Base-by-base conservation (phyloP, 2,113 vertebrate species). In the Poecile atricapillus region DNA sequence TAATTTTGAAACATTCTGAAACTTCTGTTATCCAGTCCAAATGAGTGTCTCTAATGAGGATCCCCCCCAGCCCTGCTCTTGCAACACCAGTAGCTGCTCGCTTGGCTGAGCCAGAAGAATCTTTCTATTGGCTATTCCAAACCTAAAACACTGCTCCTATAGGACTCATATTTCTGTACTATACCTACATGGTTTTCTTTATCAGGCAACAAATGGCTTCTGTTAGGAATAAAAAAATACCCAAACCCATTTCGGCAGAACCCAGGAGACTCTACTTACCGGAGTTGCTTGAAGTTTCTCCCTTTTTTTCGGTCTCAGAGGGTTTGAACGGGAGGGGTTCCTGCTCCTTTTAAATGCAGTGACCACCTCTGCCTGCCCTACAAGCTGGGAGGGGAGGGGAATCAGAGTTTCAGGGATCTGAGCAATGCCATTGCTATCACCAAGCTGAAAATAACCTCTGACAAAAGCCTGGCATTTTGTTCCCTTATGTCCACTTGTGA, bases 361-460 rank as follows among this genome's bases (percentile, higher is more conserved):
- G 67, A 71, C 92, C 78, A 19, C 91, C 4, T 30, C 91, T 68
- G 76, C 52, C 55, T 27, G 92, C 93, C 93, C 64, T 95, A 53
- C 78, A 43, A 71, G 76, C 86, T 81, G 87, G 70, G 96, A 88
- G 93, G 94, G 96, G 96, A 71, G 92, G 98, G 96, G 52, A 94
- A 15, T 3, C 93, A 82, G 92, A 78, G 89, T 81, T 96, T 89
- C 86, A 75, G 97, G 96, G 96, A 94, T 94, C 69, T 90, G 94
- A 98, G 97, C 96, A 97, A 97, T 98, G 95, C 97, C 93, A 84
- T 70, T 94, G 97, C 97, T 98, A 98, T 98, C 98, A 96, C 49
- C 20, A 13, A 59, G 95, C 98, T 90, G 84, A 98, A 98, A 98
- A 98, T 98, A 98, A 92, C 97, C 85, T 81, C 81, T 98, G 98